phyloP scores from a whole-genome alignment of 2,888 invertebrate genomes.

The Poecilus cupreus region DNA sequence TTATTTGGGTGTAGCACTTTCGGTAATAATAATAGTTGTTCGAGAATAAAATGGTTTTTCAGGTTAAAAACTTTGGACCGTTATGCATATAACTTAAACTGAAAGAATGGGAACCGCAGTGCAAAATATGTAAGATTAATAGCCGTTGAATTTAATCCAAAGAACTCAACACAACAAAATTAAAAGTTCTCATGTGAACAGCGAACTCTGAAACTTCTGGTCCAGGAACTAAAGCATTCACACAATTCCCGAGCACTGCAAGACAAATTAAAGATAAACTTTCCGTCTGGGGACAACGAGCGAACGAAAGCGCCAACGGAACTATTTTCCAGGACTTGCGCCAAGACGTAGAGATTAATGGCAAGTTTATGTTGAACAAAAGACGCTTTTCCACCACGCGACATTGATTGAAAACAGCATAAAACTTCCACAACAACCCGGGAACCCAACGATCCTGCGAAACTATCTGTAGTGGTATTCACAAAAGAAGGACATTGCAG shows the following conservation, averaged over 20 bases:
- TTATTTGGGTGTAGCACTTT: too few relatives aligned
- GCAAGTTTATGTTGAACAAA: constrained; percentile 51
- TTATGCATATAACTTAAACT: too few relatives aligned
- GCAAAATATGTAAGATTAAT: neutral
- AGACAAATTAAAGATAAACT: constrained; percentile 44
- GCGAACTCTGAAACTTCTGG: neutral
- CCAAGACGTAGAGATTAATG: constrained; percentile 31
- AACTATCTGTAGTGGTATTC: neutral
- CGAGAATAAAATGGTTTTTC: too few relatives aligned
- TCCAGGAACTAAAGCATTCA: constrained; percentile 5
- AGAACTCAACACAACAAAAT: neutral
- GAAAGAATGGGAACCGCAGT: neutral
- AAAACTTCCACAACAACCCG: neutral
- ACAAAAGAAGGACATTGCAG: neutral
- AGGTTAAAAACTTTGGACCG: too few relatives aligned
- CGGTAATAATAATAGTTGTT: constrained; percentile 3
- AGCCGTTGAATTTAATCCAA: neutral
- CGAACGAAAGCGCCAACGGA: neutral
- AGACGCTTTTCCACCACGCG: constrained; percentile 10
- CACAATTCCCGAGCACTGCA: neutral
- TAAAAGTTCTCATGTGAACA: constrained; percentile 7
- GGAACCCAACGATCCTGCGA: neutral
- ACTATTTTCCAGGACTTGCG: constrained; percentile 22
- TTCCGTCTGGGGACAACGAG: neutral
- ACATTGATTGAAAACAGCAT: constrained; percentile 45